Evolutionary conservation across 2,113 vertebrate species (phyloP), one percentile per base, ranked within the genome.

Genomic region (Rhinolophus ferrumequinum): DNA sequence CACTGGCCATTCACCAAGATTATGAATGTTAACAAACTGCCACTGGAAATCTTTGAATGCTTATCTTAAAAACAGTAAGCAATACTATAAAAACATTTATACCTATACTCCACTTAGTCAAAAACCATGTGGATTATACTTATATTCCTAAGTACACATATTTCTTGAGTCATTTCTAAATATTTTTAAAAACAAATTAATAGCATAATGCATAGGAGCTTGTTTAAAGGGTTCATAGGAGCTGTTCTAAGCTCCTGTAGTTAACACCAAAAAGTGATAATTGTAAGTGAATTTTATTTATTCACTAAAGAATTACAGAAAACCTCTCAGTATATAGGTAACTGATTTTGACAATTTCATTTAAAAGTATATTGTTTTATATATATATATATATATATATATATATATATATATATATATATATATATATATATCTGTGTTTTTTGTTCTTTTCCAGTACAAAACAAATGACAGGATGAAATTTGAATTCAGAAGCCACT

Each of bases 221-320:
- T 67, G 8, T 16, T 83, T 64, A 44, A 81, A 35, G 60, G 33
- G 47, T 91, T 83, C 44, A 15, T 69, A 75, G 41, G 33, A 90
- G 9, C 9, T 91, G 4, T 79, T 70, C 28, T 79, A 75, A 60
- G 21, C 60, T 66, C 14, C 22, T 41, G 6, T 41, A 22, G 30
- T 66, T 18, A 75, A 88, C 13, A 33, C 60, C 56, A 92, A 84
- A 44, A 38, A n/a, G 9, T 41, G 35, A 47, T 73, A 60, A 70
- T 88, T 94, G 33, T 21, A 88, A 85, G 30, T 52, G 44, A 90
- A 93, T 44, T 0, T 13, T 82, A 91, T 62, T 92, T 82, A 84
- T 62, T 93, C 50, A 82, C 56, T 79, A 54, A 82, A 93, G n/a
- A 76, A 88, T 88, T 64, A 19, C 41, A 90, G 52, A 21, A 79